Conservation (phyloP, 2,113 vertebrate species). For the Lanius ludovicianus region DNA sequence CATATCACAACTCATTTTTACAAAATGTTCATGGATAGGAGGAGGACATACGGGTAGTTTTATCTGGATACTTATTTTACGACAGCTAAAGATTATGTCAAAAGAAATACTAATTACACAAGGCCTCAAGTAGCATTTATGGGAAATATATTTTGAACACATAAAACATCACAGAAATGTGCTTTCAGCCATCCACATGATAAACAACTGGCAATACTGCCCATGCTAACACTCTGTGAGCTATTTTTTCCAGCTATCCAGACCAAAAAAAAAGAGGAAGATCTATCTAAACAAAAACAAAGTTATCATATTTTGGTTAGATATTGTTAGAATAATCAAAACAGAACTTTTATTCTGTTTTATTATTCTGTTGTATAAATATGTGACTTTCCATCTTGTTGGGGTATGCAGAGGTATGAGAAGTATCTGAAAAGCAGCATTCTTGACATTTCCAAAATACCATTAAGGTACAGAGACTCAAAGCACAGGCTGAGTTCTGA, state of each 20-base stretch:
- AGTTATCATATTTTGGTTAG: not conserved
- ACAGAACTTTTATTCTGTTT: not conserved
- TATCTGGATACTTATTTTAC: not conserved
- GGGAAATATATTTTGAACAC: not conserved
- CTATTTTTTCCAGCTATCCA: not conserved
- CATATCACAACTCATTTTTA: not conserved
- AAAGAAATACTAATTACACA: not conserved
- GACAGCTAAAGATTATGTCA: not conserved
- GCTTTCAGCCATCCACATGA: not conserved
- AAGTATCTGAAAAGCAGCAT: not conserved
- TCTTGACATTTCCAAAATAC: not conserved
- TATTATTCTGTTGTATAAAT: not conserved
- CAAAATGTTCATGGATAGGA: not conserved
- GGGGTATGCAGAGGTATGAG: not conserved
- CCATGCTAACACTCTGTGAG: not conserved
- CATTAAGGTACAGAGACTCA: not conserved
- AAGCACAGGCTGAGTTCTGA: not conserved
- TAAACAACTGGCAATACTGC: not conserved
- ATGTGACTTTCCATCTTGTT: not conserved
- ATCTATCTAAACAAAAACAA: not conserved
- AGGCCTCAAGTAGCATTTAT: not conserved
- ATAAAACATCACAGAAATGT: not conserved
- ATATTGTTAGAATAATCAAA: not conserved
- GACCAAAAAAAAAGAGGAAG: not conserved
- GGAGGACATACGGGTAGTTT: not conserved